Evolutionary conservation across 2,113 vertebrate genomes (phyloP).

Genomic region (Agapornis roseicollis): DNA sequence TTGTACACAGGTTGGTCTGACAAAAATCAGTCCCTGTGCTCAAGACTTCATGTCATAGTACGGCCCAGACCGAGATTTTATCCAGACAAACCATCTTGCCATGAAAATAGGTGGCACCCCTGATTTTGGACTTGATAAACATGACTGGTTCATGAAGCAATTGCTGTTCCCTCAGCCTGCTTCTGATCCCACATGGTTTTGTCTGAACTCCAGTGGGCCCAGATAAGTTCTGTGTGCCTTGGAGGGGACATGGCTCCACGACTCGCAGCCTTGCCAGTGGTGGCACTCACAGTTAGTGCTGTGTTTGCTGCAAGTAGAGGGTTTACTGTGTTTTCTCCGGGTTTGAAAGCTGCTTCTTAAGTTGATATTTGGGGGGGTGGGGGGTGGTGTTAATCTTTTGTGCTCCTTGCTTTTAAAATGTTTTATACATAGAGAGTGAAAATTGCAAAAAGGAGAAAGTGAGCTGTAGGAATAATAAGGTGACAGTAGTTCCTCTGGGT

Average conservation of each 20-base stretch:
- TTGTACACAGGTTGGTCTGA: not conserved
- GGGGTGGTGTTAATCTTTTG: not conserved
- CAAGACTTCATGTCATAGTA: not conserved
- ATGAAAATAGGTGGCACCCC: not conserved
- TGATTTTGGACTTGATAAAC: not conserved
- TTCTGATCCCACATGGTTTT: not conserved
- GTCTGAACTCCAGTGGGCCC: not conserved
- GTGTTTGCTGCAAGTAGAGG: not conserved
- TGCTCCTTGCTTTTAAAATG: not conserved
- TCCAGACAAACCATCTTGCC: not conserved
- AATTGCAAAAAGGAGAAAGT: not conserved
- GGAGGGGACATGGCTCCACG: not conserved
- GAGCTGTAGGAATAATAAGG: not conserved
- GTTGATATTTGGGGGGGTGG: not conserved
- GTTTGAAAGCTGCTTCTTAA: conserved; percentile 4
- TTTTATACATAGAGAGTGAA: not conserved
- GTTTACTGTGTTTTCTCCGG: not conserved
- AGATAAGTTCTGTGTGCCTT: accelerated
- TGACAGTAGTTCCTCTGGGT: not conserved
- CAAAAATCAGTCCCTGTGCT: not conserved
- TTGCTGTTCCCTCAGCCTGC: not conserved
- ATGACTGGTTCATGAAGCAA: not conserved
- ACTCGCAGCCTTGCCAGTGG: not conserved
- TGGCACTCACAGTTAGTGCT: not conserved
- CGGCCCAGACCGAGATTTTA: not conserved